phyloP scores from a whole-genome alignment of 2,888 invertebrate species.

The Zaprionus obscuricornis region DNA sequence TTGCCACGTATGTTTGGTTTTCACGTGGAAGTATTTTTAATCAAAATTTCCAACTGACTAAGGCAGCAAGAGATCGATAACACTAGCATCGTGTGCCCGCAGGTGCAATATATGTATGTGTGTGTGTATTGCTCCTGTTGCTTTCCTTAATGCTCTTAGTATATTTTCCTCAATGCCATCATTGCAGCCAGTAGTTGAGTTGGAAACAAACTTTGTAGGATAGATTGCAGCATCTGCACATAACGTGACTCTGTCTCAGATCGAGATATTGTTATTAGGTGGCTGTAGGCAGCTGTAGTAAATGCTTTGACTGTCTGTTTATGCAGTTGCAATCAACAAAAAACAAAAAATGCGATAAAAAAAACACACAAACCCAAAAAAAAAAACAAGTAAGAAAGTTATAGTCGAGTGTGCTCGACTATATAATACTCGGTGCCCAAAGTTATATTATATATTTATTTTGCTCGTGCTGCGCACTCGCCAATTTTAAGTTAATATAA shows the following conservation, averaged over 20 bases:
- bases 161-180: conserved; percentile 64
- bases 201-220: conserved; percentile 49
- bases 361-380: conserved; percentile 15
- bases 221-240: conserved; percentile 80
- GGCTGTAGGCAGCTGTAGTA: conserved; percentile 53
- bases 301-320: conserved; percentile 68
- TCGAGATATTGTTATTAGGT: conserved; percentile 40
- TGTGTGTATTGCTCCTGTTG: conserved; percentile 6
- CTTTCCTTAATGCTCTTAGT: conserved; percentile 56
- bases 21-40: conserved; percentile 83
- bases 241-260: conserved; percentile 75
- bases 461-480: too few species aligned
- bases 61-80: conserved; percentile 70
- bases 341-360: conserved; percentile 8
- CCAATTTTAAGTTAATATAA: too few species aligned
- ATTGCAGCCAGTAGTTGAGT: conserved; percentile 19
- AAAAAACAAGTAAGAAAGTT: too few species aligned
- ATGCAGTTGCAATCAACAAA: conserved; percentile 51
- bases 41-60: conserved; percentile 83
- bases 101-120: conserved; percentile 12
- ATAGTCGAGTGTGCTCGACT: too few species aligned
- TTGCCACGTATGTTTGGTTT: conserved; percentile 70
- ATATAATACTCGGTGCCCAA: too few species aligned
- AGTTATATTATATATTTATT: too few species aligned
- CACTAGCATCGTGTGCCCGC: conserved; percentile 63